Evolutionary conservation across 2,113 vertebrate genomes (phyloP).

Genomic region (Peromyscus leucopus): DNA sequence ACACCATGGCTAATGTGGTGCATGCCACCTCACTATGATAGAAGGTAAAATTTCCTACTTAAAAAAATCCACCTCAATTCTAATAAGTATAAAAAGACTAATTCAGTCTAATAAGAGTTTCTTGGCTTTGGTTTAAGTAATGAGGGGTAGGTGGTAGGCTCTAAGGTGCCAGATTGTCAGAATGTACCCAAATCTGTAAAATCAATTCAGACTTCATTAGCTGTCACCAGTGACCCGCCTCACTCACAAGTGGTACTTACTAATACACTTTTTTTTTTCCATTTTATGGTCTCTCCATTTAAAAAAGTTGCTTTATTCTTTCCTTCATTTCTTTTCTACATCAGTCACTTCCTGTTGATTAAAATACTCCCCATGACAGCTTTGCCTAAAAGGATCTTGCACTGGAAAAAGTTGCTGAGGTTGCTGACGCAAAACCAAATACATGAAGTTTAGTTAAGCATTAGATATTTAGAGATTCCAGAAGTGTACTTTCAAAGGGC

Average conservation of each 20-base stretch:
- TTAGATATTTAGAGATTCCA: not conserved
- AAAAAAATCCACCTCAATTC: not conserved
- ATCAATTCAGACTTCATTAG: not conserved
- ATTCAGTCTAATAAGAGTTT: not conserved
- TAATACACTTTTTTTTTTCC: not conserved
- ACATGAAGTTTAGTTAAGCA: not conserved
- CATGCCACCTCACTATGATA: not conserved
- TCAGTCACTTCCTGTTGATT: not conserved
- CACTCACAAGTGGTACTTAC: not conserved
- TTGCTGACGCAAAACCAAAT: not conserved
- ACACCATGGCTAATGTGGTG: not conserved
- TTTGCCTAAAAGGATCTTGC: not conserved
- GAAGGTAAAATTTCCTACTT: not conserved
- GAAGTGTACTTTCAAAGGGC: not conserved
- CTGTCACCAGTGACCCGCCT: not conserved
- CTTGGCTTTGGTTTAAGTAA: slow-evolving; percentile 13
- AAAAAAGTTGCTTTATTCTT: not conserved
- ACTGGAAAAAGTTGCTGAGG: not conserved
- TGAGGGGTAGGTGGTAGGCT: not conserved
- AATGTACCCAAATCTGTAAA: not conserved
- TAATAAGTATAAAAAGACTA: not conserved
- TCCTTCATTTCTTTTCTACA: not conserved
- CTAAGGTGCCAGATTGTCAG: slow-evolving; percentile 28
- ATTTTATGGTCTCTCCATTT: slow-evolving; percentile 11
- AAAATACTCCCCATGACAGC: not conserved